phyloP scores from a whole-genome alignment of 64 coral and sea anemone species.

The Platygyra sinensis region DNA sequence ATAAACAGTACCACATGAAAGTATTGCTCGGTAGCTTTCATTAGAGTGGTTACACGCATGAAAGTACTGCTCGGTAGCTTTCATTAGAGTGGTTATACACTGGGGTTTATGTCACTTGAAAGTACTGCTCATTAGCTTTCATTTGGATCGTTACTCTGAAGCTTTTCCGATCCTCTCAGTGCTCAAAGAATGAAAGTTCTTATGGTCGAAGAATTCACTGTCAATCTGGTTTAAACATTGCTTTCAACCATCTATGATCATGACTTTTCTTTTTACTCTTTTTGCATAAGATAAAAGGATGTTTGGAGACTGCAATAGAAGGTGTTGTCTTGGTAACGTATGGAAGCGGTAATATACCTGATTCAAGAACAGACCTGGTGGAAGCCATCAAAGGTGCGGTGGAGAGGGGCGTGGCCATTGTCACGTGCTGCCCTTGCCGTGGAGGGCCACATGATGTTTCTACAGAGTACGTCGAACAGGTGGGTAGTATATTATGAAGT shows the following conservation, averaged over 20 bases:
- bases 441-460: conserved; percentile 42
- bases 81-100: no score
- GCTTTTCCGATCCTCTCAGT: no score
- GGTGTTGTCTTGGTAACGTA: conserved; percentile 38
- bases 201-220: no score
- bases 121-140: no score
- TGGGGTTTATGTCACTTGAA: no score
- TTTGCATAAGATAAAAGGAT: conserved; percentile 7
- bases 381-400: not conserved
- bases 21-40: no score
- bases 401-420: conserved; percentile 15
- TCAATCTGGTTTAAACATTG: not conserved
- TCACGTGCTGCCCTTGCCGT: conserved; percentile 31
- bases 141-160: no score
- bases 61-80: no score
- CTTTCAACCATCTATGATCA: not conserved
- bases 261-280: not conserved
- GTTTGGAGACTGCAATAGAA: conserved; percentile 3
- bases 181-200: no score
- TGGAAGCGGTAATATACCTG: conserved; percentile 38
- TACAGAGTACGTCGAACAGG: conserved; percentile 1
- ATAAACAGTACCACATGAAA: no score
- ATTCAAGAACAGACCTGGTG: conserved; percentile 19
- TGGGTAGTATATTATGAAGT: not conserved
- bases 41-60: no score